Evolutionary conservation across 2,888 invertebrate species (phyloP), one percentile per base, ranked within the genome.

Genomic region (Acanthopleura granulata): DNA sequence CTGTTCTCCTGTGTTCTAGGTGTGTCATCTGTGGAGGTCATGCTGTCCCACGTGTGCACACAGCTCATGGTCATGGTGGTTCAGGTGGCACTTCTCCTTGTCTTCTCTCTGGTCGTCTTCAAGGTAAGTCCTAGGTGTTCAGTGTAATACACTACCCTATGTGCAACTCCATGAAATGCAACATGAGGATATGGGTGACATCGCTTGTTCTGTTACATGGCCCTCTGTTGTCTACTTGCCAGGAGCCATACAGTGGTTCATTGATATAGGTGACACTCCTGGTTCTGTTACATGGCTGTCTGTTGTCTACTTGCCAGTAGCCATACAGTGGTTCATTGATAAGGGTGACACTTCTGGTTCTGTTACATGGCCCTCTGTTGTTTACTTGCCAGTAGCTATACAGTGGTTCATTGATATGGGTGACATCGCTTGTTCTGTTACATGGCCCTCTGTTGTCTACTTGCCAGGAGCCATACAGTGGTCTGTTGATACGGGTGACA

Each of bases 11-110:
- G 77, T 72, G 62, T 80, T 82, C 30, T 88, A 92, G 97, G 97
- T 77, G 97, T 98, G 62, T 94, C 95, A 0, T 95, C 97, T 0
- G 94, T 94, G 12, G 97, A 98, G 93, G 95, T 98, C 86, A 93
- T 98, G 82, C 95, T 97, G 90, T 96, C 97, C 0, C 97, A 97
- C 91, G 96, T 98, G 75, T 93, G 96, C 74, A 97, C 97, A 0
- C 97, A 98, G 92, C 96, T 97, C 91, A 94, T 97, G 78, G 96
- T 97, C 29, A 96, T 98, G 95, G 94, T 95, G 83, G 97, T 97
- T 0, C 97, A 98, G 92, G 97, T 97, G 0, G 94, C 95, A 0
- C 92, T 98, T 49, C 96, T 98, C 77, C 93, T 98, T 3, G 93
- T 96, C 82, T 97, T 97, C 92, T 81, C 86, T 1, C 96, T 97